Conservation (phyloP, 2,113 vertebrate genomes). For the Barbus barbus region DNA sequence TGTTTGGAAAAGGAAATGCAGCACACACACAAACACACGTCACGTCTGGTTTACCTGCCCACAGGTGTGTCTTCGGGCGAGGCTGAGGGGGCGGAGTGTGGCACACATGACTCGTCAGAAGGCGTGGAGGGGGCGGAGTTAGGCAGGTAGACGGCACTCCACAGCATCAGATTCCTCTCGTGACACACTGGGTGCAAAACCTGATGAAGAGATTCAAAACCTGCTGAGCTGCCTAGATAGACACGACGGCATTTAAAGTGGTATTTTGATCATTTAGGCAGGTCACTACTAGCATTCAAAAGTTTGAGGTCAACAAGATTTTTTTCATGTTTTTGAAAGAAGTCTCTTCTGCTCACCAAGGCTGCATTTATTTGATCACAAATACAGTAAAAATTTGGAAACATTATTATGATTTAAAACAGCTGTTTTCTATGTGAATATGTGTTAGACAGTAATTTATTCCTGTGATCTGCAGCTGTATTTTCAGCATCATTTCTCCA, state of each 20-base stretch:
- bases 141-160: slow-evolving; percentile 95
- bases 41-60: slow-evolving; percentile 81
- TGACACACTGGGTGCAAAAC: slow-evolving; percentile 98
- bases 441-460: not conserved
- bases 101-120: slow-evolving; percentile 88
- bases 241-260: too few relatives aligned
- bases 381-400: not conserved
- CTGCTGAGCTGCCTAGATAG: not conserved
- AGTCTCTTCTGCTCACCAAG: too few relatives aligned
- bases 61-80: slow-evolving; percentile 87
- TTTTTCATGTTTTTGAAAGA: too few relatives aligned
- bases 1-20: not conserved
- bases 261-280: too few relatives aligned
- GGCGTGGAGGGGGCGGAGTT: slow-evolving; percentile 93
- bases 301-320: too few relatives aligned
- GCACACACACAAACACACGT: not conserved
- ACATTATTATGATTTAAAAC: not conserved
- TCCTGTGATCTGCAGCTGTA: not conserved
- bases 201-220: slow-evolving; percentile 62
- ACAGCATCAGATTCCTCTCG: slow-evolving; percentile 94
- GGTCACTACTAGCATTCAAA: too few relatives aligned
- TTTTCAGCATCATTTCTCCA: not conserved
- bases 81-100: slow-evolving; percentile 84
- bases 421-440: not conserved
- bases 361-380: not conserved